These are phyloP conservation scores for Eurytoma adleriae DNA, from an alignment of 2,888 invertebrate species.

Conservation along the genomic window DNA sequence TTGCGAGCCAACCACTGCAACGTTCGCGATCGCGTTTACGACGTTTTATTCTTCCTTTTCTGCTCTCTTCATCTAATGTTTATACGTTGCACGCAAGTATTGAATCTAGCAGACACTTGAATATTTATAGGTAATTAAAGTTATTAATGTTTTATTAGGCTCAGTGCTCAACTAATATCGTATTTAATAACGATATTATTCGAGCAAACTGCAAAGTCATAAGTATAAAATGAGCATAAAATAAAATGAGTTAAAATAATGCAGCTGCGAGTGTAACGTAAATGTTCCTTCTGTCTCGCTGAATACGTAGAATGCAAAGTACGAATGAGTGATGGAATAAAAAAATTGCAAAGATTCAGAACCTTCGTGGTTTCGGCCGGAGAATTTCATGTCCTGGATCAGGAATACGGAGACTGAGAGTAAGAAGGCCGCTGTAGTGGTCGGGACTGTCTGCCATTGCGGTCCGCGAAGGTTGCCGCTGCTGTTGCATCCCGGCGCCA, in stretches of 20 bases:
- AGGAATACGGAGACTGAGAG: constrained; percentile 81
- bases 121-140: no score
- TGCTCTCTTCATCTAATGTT: not conserved
- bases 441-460: constrained; percentile 70
- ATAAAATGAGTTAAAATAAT: no score
- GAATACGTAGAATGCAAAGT: not conserved
- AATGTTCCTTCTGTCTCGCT: not conserved
- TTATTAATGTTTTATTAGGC: no score
- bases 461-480: not conserved
- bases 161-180: no score
- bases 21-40: no score
- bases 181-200: no score
- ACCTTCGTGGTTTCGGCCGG: constrained; percentile 91
- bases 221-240: no score
- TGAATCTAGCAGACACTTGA: no score
- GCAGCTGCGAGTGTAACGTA: not conserved
- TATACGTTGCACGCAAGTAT: not conserved
- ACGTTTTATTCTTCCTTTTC: constrained; percentile 34
- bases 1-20: no score
- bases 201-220: no score
- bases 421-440: constrained; percentile 80
- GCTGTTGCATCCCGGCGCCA: no score
- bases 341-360: not conserved
- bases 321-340: not conserved
- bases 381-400: constrained; percentile 90